Percentiles rank a stretch among this genome's conserved stretches.
Evolutionary conservation across 2,888 invertebrate genomes (phyloP).

Genomic region (Acleris cristana): DNA sequence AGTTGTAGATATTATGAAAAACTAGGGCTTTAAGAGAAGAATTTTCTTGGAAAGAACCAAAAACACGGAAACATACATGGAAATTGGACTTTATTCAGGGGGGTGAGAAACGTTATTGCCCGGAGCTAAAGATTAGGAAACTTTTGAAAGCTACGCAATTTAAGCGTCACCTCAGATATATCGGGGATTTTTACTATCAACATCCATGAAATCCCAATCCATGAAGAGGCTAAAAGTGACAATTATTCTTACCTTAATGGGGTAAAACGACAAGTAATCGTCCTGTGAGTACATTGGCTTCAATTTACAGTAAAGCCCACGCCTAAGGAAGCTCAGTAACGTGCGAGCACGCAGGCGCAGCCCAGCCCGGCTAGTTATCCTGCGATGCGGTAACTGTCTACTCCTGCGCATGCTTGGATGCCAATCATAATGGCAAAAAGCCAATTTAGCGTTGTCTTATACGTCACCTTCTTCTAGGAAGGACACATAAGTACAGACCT

Average conservation of each 20-base stretch:
- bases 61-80: too few species aligned
- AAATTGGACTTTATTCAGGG: too few species aligned
- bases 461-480: slow-evolving; percentile 7
- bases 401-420: neutral
- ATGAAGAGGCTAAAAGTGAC: neutral
- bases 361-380: neutral
- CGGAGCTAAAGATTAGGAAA: too few species aligned
- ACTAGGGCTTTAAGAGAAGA: too few species aligned
- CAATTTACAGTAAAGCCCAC: slow-evolving; percentile 21
- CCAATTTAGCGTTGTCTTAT: slow-evolving; percentile 18
- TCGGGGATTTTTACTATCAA: too few species aligned
- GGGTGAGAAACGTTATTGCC: too few species aligned
- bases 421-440: slow-evolving; percentile 10
- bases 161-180: too few species aligned
- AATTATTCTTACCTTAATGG: slow-evolving; percentile 11
- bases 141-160: too few species aligned
- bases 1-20: too few species aligned
- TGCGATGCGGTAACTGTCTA: slow-evolving; percentile 4
- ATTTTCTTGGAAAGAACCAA: too few species aligned
- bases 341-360: neutral
- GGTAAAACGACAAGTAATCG: slow-evolving; percentile 2
- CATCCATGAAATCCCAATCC: neutral
- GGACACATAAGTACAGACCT: slow-evolving; percentile 5
- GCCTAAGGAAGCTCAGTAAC: slow-evolving; percentile 6
- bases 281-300: slow-evolving; percentile 5